A percentile compares a stretch with the other conserved stretches of the same genome.
phyloP scores from a whole-genome alignment of 1,140 invertebrate genomes.

The Pollicipes pollicipes region DNA sequence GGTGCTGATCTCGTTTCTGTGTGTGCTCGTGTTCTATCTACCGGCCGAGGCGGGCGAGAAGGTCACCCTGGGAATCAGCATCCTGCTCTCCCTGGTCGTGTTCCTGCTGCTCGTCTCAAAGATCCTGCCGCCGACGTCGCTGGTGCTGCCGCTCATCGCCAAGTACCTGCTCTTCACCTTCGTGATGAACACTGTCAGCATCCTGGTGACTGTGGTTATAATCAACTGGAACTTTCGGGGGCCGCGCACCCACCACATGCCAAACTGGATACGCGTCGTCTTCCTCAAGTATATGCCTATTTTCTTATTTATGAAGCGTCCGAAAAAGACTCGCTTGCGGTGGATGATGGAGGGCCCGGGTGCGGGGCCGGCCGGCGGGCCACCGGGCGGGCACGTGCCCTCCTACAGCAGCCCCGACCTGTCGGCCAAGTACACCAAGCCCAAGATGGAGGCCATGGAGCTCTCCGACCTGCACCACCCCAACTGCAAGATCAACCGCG shows the following conservation, averaged over 20 bases:
- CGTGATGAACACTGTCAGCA: constrained; percentile 99
- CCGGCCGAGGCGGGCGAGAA: constrained; percentile 53
- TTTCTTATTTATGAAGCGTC: constrained; percentile 71
- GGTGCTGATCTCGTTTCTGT: constrained; percentile 94
- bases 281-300: constrained; percentile 58
- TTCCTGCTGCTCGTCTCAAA: constrained; percentile 96
- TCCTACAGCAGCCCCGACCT: background rate
- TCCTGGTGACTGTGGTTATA: constrained; percentile 94
- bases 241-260: constrained; percentile 73
- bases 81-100: constrained; percentile 96
- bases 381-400: background rate
- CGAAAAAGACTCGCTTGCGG: constrained; percentile 70
- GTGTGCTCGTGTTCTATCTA: constrained; percentile 94
- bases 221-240: constrained; percentile 98
- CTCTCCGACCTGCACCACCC: constrained; percentile 84
- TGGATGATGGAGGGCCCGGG: constrained; percentile 94
- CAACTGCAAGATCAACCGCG: constrained; percentile 79
- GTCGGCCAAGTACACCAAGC: constrained; percentile 16
- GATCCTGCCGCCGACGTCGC: constrained; percentile 91
- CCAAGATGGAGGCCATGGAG: constrained; percentile 53
- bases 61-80: constrained; percentile 82
- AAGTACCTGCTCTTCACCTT: constrained; percentile 98
- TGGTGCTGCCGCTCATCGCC: constrained; percentile 88
- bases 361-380: background rate
- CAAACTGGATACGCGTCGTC: constrained; percentile 76